These are phyloP conservation scores for Sycobia sp. DNA, from an alignment of 1,140 invertebrate species.

Conservation along the genomic window DNA sequence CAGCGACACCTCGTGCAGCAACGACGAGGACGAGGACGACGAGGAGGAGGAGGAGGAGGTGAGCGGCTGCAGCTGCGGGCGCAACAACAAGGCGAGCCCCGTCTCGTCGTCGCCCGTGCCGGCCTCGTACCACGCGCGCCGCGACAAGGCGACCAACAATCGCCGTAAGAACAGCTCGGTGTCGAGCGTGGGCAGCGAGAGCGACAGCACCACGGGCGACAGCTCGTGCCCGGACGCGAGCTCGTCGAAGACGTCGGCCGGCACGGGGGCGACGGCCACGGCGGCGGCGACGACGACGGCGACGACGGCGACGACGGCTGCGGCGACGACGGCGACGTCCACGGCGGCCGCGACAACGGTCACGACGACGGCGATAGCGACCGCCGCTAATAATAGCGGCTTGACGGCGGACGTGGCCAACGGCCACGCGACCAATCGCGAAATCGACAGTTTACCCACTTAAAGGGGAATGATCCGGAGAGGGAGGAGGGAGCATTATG, in stretches of 20 bases:
- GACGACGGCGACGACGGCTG: not conserved
- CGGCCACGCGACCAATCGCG: constrained; percentile 38
- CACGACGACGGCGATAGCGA: not conserved
- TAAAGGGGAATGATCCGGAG: constrained; percentile 36
- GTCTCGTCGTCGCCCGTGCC: constrained; percentile 39
- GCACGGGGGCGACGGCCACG: no score
- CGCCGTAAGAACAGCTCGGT: constrained; percentile 34
- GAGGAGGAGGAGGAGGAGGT: no score
- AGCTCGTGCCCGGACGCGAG: constrained; percentile 22
- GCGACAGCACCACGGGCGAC: constrained; percentile 43
- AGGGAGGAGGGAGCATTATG: not conserved
- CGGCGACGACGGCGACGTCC: constrained; percentile 51
- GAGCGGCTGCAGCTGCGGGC: constrained; percentile 44
- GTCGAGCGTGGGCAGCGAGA: constrained; percentile 57
- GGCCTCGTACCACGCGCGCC: constrained; percentile 36
- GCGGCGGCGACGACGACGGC: not conserved
- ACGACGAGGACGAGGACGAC: no score
- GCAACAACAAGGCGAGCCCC: constrained; percentile 34
- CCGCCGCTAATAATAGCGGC: not conserved
- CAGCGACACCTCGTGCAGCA: constrained; percentile 49
- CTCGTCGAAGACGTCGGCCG: constrained; percentile 19
- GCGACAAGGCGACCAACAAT: constrained; percentile 16
- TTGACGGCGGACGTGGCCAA: no score
- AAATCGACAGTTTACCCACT: constrained; percentile 42
- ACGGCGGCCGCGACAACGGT: constrained; percentile 13